Evolutionary conservation across 2,797 vertebrate species (phyloP).

Genomic region (Crocidura indochinensis): DNA sequence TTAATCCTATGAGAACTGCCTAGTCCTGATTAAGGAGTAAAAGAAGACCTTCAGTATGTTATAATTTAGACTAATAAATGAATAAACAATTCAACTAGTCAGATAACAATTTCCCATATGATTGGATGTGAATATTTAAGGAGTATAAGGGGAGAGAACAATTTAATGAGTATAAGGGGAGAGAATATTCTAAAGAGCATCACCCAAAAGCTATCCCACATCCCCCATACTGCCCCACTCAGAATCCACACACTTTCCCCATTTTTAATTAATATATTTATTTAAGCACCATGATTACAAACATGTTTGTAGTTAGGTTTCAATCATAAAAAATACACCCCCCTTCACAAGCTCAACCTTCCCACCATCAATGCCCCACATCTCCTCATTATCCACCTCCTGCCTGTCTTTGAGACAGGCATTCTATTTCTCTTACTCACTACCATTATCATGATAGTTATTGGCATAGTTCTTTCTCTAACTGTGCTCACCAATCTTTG

Average conservation of each 20-base stretch:
- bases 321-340: no score
- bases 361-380: no score
- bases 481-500: no score
- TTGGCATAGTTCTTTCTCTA: no score
- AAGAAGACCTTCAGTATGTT: not conserved
- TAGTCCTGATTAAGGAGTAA: conserved; percentile 34
- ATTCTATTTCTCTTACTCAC: no score
- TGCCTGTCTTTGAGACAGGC: no score
- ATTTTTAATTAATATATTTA: not conserved
- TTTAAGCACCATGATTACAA: no score
- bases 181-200: conserved; percentile 40
- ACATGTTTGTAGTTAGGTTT: no score
- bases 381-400: no score
- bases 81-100: not conserved
- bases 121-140: not conserved
- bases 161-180: not conserved
- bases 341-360: no score
- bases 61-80: conserved; percentile 41
- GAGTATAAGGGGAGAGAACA: not conserved
- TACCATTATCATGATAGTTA: no score
- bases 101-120: not conserved
- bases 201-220: not conserved
- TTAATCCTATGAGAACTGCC: not conserved
- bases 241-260: conserved; percentile 5
- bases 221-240: not conserved